Base-by-base conservation (phyloP, 2,888 invertebrate genomes). In the Macrophya annulata region DNA sequence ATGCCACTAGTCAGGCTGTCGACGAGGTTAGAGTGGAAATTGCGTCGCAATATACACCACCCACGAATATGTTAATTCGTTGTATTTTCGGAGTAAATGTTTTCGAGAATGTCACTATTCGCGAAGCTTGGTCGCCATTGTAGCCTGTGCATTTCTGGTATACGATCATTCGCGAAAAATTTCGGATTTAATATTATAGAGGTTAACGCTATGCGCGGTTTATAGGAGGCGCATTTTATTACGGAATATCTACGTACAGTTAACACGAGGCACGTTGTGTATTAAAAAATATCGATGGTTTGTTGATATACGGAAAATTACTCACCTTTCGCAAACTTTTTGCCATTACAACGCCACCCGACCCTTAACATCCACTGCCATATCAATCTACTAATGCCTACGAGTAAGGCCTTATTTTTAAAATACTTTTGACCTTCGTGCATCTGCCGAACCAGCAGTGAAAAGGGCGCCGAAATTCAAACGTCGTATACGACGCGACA, bases 331-430 rank as follows among this genome's bases (percentile, higher is more conserved):
- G 96, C 95, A 95, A 96, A 95, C 95, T 94, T 95, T 96, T 96
- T 96, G 96, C 96, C 96, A 96, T 96, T 96, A 96, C 96, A 96
- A 95, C 95, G 96, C 96, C 96, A 96, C 96, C 96, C 96, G 96
- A 96, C 96, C 96, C 96, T 96, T 96, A 96, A 95, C 95, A 95
- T 96, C 95, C 96, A 95, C 96, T 96, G 95, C 95, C 95, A 95
- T 95, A 91, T 91, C 91, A 91, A 92, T 91, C 91, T 95, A 90
- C 90, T 91, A 91, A 88, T 88, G 88, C 87, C 86, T 88, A 59
- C n/a, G 10, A 68, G 68, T 59, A 90, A 91, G 90, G 91, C 92
- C 93, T 93, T 93, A 93, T 93, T 93, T 93, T 93, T 93, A 92
- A 93, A 93, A 93, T 92, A 93, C 92, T 93, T 93, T 91, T 92